Evolutionary conservation across 2,888 invertebrate species (phyloP).

Genomic region (Drosophila incognita): DNA sequence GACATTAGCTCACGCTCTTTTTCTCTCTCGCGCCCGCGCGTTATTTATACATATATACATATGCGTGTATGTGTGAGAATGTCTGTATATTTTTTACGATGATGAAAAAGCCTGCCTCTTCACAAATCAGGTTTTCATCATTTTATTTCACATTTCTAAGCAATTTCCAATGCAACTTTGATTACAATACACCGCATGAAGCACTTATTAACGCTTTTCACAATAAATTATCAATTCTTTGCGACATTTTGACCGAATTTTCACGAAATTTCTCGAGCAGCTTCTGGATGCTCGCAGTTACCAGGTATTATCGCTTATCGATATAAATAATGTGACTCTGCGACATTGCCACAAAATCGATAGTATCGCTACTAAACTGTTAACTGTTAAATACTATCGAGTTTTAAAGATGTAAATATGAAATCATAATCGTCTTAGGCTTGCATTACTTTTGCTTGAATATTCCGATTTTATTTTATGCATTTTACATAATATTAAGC

Average conservation of each 20-base stretch:
- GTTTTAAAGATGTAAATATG: not conserved
- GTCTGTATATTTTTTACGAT: conserved; percentile 70
- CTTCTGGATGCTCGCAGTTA: conserved; percentile 45
- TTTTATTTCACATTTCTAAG: conserved; percentile 59
- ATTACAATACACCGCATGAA: conserved; percentile 19
- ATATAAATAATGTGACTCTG: conserved; percentile 23
- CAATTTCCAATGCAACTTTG: conserved; percentile 37
- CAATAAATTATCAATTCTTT: conserved; percentile 62
- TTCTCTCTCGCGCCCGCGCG: conserved; percentile 74
- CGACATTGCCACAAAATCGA: conserved; percentile 13
- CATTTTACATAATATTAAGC: not conserved
- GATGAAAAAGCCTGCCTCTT: conserved; percentile 75
- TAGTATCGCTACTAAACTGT: not conserved
- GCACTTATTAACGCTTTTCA: conserved; percentile 56
- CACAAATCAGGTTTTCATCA: conserved; percentile 76
- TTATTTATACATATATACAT: conserved; percentile 51
- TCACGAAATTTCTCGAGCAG: conserved; percentile 57
- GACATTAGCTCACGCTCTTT: conserved; percentile 39
- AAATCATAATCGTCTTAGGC: not conserved
- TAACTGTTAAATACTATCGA: not conserved
- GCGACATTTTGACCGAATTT: conserved; percentile 62
- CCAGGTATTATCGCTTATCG: conserved; percentile 33
- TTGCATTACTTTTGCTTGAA: not conserved
- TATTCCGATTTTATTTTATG: not conserved
- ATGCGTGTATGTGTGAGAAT: conserved; percentile 37